A percentile compares a stretch with the other conserved stretches of the same genome.
These are phyloP conservation scores for Mus caroli DNA, from an alignment of 2,797 vertebrate genomes.

Conservation along the genomic window DNA sequence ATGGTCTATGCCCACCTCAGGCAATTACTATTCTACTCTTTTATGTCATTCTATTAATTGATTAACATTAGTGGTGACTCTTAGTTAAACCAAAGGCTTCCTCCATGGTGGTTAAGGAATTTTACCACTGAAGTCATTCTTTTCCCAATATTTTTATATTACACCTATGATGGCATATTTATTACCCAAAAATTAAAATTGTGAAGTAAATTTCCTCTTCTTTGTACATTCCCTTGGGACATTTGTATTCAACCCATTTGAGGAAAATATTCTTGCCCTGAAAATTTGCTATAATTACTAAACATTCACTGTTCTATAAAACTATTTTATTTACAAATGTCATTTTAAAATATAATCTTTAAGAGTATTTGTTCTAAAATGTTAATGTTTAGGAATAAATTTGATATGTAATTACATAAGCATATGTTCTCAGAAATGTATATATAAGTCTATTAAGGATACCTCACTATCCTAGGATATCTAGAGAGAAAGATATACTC, in stretches of 20 bases:
- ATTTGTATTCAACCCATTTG: background rate
- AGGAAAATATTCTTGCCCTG: background rate
- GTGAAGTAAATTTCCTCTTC: background rate
- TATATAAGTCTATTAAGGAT: too few relatives aligned
- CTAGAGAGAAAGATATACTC: background rate
- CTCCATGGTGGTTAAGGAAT: background rate
- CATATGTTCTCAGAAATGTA: background rate
- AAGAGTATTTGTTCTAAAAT: background rate
- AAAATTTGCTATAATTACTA: background rate
- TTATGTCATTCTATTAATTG: background rate
- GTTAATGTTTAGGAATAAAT: background rate
- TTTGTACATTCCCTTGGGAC: too few relatives aligned
- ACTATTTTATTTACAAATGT: background rate
- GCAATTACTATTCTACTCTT: background rate
- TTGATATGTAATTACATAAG: background rate
- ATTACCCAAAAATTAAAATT: background rate
- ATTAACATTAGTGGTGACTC: too few relatives aligned
- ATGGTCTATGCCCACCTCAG: background rate
- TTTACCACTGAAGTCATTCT: fast-evolving
- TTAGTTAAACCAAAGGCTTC: background rate
- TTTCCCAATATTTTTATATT: background rate
- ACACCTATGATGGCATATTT: background rate
- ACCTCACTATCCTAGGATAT: background rate
- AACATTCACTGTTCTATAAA: background rate
- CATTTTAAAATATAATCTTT: background rate